These are phyloP conservation scores for Motacilla alba DNA, from an alignment of 2,113 vertebrate genomes.

Conservation along the genomic window DNA sequence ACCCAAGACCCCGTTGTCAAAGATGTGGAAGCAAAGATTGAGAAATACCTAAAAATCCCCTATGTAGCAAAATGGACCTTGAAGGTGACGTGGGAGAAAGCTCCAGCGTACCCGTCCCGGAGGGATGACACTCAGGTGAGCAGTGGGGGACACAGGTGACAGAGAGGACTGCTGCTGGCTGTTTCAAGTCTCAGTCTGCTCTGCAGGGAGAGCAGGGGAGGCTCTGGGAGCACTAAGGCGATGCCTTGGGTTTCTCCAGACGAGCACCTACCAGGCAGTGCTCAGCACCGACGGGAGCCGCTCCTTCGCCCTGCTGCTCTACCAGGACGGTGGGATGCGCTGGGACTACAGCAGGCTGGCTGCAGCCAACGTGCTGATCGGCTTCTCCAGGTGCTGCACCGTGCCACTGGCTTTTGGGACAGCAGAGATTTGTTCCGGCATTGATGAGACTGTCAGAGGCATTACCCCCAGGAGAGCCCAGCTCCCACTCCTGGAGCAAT, in stretches of 20 bases:
- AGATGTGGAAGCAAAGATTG: slow-evolving; percentile 61
- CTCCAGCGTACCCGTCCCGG: slow-evolving; percentile 5
- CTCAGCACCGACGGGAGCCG: not conserved
- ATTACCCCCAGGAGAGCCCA: not conserved
- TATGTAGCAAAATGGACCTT: slow-evolving; percentile 75
- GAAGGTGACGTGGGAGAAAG: slow-evolving; percentile 74
- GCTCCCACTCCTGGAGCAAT: not conserved
- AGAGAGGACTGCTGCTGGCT: not conserved
- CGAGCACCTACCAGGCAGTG: slow-evolving; percentile 5
- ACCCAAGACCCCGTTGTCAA: not conserved
- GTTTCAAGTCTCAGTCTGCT: accelerated
- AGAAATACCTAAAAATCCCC: not conserved
- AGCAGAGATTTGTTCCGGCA: not conserved
- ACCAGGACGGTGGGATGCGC: not conserved
- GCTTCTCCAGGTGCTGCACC: slow-evolving; percentile 28
- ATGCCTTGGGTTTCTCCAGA: not conserved
- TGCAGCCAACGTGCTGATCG: not conserved
- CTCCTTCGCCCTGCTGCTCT: slow-evolving; percentile 45
- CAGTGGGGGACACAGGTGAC: not conserved
- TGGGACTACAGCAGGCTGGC: slow-evolving; percentile 36
- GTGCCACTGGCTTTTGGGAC: not conserved
- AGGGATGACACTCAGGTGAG: not conserved
- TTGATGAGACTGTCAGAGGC: accelerated
- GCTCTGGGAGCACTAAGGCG: not conserved
- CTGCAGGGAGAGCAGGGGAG: not conserved